Evolutionary conservation across 2,797 vertebrate genomes (phyloP).

Genomic region (Kryptopterus vitreolus): DNA sequence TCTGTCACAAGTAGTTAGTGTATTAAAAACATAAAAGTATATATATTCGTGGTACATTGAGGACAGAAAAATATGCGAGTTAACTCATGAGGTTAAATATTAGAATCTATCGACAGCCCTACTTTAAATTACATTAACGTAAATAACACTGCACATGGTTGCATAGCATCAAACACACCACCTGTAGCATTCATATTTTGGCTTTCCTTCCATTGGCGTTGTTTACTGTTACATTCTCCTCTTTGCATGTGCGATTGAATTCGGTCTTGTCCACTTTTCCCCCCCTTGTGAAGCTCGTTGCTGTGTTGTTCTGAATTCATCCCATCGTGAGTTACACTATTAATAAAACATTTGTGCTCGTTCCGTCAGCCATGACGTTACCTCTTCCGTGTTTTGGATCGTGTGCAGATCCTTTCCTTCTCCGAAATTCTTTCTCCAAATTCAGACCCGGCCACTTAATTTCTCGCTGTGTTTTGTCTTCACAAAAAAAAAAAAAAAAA

Average conservation of each 20-base stretch:
- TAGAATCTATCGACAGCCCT: too few species aligned
- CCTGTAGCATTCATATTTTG: neutral
- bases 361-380: slow-evolving; percentile 17
- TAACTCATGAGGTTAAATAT: too few species aligned
- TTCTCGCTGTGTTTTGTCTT: too few species aligned
- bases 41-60: too few species aligned
- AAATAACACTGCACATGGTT: too few species aligned
- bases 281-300: too few species aligned
- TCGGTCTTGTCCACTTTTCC: neutral
- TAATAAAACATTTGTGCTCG: slow-evolving; percentile 12
- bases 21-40: too few species aligned
- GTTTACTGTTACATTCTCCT: neutral
- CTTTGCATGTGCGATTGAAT: neutral
- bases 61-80: too few species aligned
- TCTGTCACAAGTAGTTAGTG: too few species aligned
- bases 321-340: neutral
- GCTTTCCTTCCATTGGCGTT: neutral
- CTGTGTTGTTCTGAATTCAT: slow-evolving; percentile 1
- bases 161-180: neutral
- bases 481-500: too few species aligned
- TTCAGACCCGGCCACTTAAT: too few species aligned
- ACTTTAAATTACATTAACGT: neutral
- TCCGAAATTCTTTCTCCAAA: too few species aligned
- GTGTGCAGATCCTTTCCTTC: neutral
- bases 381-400: neutral